Percentiles rank a stretch among this genome's conserved stretches.
phyloP scores from a whole-genome alignment of 2,113 vertebrate species.

The Forbesichthys papilliferus region DNA sequence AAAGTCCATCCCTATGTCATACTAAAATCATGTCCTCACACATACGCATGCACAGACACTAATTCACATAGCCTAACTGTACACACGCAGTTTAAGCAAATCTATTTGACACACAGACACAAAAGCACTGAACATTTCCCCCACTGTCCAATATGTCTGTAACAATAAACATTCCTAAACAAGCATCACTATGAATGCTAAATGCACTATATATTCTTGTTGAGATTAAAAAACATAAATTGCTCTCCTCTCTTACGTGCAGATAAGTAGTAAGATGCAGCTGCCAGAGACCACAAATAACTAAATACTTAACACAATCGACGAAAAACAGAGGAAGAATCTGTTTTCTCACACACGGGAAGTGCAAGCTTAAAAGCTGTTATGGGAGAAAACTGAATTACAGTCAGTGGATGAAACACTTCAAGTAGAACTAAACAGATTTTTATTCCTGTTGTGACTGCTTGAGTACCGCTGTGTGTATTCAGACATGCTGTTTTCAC shows the following conservation, averaged over 20 bases:
- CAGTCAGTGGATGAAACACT: conserved; percentile 36
- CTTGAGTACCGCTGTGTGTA: conserved; percentile 17
- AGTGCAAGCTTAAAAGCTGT: neutral
- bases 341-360: conserved; percentile 24
- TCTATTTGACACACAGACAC: neutral
- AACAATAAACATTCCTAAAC: no score
- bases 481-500: conserved; percentile 25
- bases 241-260: no score
- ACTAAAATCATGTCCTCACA: neutral
- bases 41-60: neutral
- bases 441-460: conserved; percentile 26
- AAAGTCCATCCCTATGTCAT: neutral
- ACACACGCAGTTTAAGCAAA: neutral
- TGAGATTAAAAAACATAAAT: no score
- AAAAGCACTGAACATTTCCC: neutral
- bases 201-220: no score
- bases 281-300: conserved; percentile 6
- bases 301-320: neutral
- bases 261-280: conserved; percentile 2
- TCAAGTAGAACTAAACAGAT: conserved; percentile 45
- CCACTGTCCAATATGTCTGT: no score
- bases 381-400: conserved; percentile 12
- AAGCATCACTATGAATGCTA: no score
- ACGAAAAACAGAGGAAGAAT: conserved; percentile 24
- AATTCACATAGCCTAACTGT: neutral